Evolutionary conservation across 2,888 invertebrate genomes (phyloP).

Genomic region (Eurytoma adleriae): DNA sequence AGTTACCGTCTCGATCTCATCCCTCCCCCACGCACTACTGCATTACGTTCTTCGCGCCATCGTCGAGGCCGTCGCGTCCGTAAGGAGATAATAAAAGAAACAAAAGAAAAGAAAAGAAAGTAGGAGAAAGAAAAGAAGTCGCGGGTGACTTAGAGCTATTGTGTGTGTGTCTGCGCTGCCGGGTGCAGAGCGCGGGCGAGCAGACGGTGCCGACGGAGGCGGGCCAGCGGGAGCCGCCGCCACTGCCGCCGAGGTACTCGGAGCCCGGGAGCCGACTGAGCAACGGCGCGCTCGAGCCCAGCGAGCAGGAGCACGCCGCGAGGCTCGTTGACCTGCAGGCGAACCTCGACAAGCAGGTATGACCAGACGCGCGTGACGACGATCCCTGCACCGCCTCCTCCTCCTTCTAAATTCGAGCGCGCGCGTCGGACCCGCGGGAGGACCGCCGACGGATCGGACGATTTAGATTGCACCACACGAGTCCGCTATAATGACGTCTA

Average conservation of each 20-base stretch:
- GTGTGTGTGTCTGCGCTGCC: too few species aligned
- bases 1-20: too few species aligned
- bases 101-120: neutral
- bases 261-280: slow-evolving; percentile 66
- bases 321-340: slow-evolving; percentile 88
- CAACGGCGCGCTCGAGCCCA: slow-evolving; percentile 75
- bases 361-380: slow-evolving; percentile 38
- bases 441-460: too few species aligned
- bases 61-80: too few species aligned
- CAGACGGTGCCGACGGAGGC: neutral
- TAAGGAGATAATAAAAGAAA: neutral
- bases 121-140: too few species aligned
- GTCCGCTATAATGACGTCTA: neutral
- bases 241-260: neutral
- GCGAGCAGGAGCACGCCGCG: slow-evolving; percentile 80
- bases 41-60: too few species aligned
- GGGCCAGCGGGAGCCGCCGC: slow-evolving; percentile 18
- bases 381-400: slow-evolving; percentile 5
- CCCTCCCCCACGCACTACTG: too few species aligned
- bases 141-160: too few species aligned
- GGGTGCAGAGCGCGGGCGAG: too few species aligned
- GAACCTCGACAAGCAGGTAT: slow-evolving; percentile 91
- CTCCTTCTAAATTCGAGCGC: neutral
- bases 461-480: neutral
- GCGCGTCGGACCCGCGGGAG: neutral